Base-by-base conservation (phyloP, 2,888 invertebrate species). In the Sphecodes monilicornis region DNA sequence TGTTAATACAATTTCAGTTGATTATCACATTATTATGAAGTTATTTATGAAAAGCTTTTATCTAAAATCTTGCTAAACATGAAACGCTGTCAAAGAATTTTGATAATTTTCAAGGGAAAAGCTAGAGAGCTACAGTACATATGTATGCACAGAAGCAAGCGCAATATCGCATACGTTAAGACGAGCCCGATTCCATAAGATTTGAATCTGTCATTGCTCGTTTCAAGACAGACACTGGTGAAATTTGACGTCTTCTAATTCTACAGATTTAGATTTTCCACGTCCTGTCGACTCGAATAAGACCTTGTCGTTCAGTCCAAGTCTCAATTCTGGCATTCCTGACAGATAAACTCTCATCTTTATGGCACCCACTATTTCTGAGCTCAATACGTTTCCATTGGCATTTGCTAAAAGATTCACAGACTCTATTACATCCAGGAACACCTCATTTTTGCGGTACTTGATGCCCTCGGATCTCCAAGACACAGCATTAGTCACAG, bases 391-490 rank as follows among this genome's bases (percentile, higher is more conserved):
- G 95, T 98, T 99, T 0, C 99, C 99, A 95, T 98, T 99, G 2
- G 99, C 98, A 95, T 98, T 98, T 0, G 98, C 98, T 94, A 99
- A 95, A 84, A 99, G 96, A 95, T 99, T 99, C 0, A 99, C 99
- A 64, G 99, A 99, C 94, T 99, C 99, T 90, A 99, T 99, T 0
- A 99, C 99, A 96, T 99, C 99, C 46, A 99, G 96, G 93, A 99
- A 99, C 5, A 99, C 99, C 96, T 99, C 99, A 95, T 99, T 99
- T 95, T 99, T 99, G 81, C 99, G 96, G 95, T 99, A 99, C 94
- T 99, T 99, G 80, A 99, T 98, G 3, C 99, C 99, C 94, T 99
- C 99, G 0, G 99, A 98, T 81, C 99, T 96, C 99, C 99, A 99
- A 0, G 99, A 99, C 0, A 99, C 99, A 0, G 99, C 99, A 95